Evolutionary conservation across 2,113 vertebrate genomes (phyloP).

Genomic region (Xenopus borealis): DNA sequence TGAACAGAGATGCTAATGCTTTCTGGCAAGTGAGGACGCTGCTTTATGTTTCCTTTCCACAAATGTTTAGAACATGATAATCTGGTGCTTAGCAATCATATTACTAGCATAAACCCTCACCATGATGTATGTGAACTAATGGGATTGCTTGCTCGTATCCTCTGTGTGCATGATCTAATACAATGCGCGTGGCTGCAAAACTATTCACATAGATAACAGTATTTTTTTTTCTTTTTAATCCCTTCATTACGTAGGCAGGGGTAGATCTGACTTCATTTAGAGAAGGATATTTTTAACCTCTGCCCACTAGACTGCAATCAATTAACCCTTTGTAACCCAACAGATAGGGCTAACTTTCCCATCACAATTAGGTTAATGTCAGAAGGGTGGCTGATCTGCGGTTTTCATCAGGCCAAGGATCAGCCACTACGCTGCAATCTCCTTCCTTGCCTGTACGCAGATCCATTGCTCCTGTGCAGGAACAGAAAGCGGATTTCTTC

Average conservation of each 20-base stretch:
- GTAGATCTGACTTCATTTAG: background rate
- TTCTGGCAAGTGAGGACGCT: background rate
- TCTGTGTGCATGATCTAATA: conserved; percentile 34
- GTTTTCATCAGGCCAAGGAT: too few relatives aligned
- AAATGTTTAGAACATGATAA: conserved; percentile 37
- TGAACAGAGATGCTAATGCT: background rate
- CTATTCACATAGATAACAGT: background rate
- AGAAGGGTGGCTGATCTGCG: too few relatives aligned
- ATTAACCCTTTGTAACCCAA: too few relatives aligned
- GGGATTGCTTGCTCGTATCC: conserved; percentile 18
- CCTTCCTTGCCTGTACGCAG: too few relatives aligned
- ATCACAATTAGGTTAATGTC: too few relatives aligned
- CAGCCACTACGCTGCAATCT: too few relatives aligned
- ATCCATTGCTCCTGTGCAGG: too few relatives aligned
- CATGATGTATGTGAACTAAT: conserved; percentile 26
- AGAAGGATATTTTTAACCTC: background rate
- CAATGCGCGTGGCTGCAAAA: conserved; percentile 7
- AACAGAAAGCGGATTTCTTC: too few relatives aligned
- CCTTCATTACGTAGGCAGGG: background rate
- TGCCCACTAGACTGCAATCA: too few relatives aligned
- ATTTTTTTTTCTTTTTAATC: conserved; percentile 18
- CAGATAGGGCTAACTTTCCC: too few relatives aligned
- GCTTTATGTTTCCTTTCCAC: conserved; percentile 20
- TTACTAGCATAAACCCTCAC: conserved; percentile 36
- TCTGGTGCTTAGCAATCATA: conserved; percentile 35